phyloP scores from a whole-genome alignment of 2,113 vertebrate genomes.

The mouse (Mus musculus) region GRCm39 chr9:112914001-112914500 shows the following conservation, averaged over 20 bases:
- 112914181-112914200: neutral
- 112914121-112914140: neutral
- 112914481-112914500: slow-evolving; percentile 66
- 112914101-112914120: neutral
- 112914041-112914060: neutral
- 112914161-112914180: neutral
- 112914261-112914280: neutral
- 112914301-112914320: neutral
- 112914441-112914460: slow-evolving; percentile 59
- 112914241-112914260: neutral
- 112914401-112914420: slow-evolving; percentile 40
- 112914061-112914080: neutral
- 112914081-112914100: neutral
- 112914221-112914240: neutral
- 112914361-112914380: slow-evolving; percentile 38
- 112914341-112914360: slow-evolving; percentile 30
- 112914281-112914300: neutral
- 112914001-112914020: neutral
- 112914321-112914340: neutral
- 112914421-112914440: slow-evolving; percentile 68
- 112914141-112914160: neutral
- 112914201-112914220: neutral
- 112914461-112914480: slow-evolving; percentile 80
- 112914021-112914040: neutral
- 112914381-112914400: slow-evolving; percentile 63